A percentile compares a stretch with the other conserved stretches of the same genome.
These are phyloP conservation scores for Proctacanthus coquilletti DNA, from an alignment of 1,140 invertebrate species.

Conservation along the genomic window DNA sequence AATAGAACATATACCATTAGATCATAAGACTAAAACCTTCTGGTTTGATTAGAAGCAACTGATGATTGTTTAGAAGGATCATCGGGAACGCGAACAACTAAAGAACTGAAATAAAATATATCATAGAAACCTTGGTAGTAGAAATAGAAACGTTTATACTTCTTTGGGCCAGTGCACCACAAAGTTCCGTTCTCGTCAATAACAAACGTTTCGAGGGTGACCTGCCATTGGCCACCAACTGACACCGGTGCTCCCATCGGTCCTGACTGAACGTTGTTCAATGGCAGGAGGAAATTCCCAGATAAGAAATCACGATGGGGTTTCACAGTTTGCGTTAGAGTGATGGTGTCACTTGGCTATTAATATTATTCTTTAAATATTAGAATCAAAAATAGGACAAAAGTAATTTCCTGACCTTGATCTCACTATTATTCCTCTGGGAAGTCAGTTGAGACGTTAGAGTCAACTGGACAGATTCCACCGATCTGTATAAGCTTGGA, in stretches of 20 bases:
- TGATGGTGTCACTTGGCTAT: conserved; percentile 32
- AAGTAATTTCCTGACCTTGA: too few species aligned
- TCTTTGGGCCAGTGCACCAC: conserved; percentile 28
- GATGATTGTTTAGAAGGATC: conserved; percentile 22
- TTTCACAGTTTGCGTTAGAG: conserved; percentile 46
- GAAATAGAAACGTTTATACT: conserved; percentile 1
- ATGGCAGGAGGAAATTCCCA: conserved; percentile 53
- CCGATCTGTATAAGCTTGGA: conserved; percentile 49
- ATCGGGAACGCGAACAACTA: conserved; percentile 26
- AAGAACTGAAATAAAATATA: conserved; percentile 11
- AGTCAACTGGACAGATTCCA: conserved; percentile 52
- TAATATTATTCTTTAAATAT: too few species aligned
- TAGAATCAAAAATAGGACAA: too few species aligned
- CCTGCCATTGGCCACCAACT: conserved; percentile 27
- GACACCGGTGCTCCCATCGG: conserved; percentile 15
- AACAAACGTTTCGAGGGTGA: conserved; percentile 26
- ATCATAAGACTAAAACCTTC: conserved; percentile 1
- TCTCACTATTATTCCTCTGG: conserved; percentile 29
- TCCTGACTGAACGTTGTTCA: conserved; percentile 22
- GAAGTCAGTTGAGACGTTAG: conserved; percentile 47
- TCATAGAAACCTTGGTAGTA: not conserved
- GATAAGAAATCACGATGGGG: conserved; percentile 70
- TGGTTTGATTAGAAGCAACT: conserved; percentile 8
- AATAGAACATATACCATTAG: too few species aligned
- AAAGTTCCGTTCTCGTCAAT: conserved; percentile 27